These are phyloP conservation scores for Chymomyza fuscimana DNA, from an alignment of 2,888 invertebrate genomes.

Conservation along the genomic window DNA sequence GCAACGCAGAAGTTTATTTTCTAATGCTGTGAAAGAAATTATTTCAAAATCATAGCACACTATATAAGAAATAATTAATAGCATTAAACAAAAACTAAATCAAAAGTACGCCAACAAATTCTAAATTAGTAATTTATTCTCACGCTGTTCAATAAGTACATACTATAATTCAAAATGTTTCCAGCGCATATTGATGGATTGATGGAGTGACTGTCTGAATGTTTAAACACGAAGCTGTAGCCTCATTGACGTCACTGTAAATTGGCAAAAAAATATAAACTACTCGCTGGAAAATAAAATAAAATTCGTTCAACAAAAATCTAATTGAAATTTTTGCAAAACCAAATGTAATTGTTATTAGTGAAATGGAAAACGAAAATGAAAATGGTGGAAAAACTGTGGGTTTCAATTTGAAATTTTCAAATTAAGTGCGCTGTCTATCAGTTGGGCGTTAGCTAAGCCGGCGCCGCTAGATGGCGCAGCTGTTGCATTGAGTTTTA, in stretches of 20 bases:
- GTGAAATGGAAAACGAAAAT: conserved; percentile 11
- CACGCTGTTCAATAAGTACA: background rate
- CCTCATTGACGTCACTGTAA: conserved; percentile 58
- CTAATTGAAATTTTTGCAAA: conserved; percentile 4
- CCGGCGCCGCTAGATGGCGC: conserved; percentile 21
- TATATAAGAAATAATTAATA: conserved; percentile 42
- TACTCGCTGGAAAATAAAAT: conserved; percentile 52
- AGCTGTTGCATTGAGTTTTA: conserved; percentile 23
- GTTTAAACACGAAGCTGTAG: background rate
- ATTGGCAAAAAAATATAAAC: conserved; percentile 44
- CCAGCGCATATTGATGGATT: background rate
- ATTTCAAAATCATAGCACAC: conserved; percentile 28
- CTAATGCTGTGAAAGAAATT: conserved; percentile 35
- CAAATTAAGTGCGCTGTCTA: conserved; percentile 19
- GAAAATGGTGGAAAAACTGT: conserved; percentile 27
- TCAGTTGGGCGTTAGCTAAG: conserved; percentile 10
- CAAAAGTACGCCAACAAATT: conserved; percentile 21
- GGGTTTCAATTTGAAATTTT: conserved; percentile 7
- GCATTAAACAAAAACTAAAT: conserved; percentile 69
- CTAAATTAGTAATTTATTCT: background rate
- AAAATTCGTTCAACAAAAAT: conserved; percentile 21
- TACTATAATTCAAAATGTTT: conserved; percentile 26
- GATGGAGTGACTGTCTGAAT: conserved; percentile 3
- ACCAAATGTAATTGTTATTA: conserved; percentile 32
- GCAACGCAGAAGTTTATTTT: conserved; percentile 24